Conservation (phyloP, 2,797 vertebrate genomes). For the Centroberyx gerrardi region DNA sequence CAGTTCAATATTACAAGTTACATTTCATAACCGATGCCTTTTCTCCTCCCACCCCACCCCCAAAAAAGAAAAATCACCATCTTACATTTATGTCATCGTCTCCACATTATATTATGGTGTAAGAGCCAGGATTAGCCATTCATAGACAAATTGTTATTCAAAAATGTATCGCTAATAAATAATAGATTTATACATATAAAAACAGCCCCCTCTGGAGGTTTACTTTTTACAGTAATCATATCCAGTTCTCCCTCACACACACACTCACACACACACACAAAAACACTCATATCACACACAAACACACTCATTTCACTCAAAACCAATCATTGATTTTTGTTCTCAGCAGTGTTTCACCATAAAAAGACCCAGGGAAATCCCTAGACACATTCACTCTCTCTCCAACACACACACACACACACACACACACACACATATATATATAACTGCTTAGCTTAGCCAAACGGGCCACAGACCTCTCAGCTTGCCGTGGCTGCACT, state of each 20-base stretch:
- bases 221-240: constrained; percentile 74
- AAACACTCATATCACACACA: constrained; percentile 2
- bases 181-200: constrained; percentile 84
- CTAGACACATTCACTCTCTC: constrained; percentile 23
- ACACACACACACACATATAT: constrained; percentile 12
- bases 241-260: constrained; percentile 40
- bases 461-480: constrained; percentile 1
- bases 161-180: constrained; percentile 87
- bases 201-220: constrained; percentile 72
- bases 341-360: constrained; percentile 69
- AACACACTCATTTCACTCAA: constrained; percentile 7
- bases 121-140: constrained; percentile 63
- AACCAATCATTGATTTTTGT: constrained; percentile 34
- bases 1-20: constrained; percentile 46
- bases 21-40: constrained; percentile 15
- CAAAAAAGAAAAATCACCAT: constrained; percentile 31
- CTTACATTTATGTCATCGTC: constrained; percentile 45
- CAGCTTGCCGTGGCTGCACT: constrained; percentile 44
- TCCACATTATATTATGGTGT: constrained; percentile 50
- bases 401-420: constrained; percentile 22
- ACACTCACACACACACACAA: constrained; percentile 16
- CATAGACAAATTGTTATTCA: constrained; percentile 75
- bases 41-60: constrained; percentile 6
- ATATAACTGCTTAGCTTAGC: constrained; percentile 27
- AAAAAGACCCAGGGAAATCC: constrained; percentile 30